Percentiles rank a stretch among this genome's conserved stretches.
phyloP scores from a whole-genome alignment of 2,888 invertebrate genomes.

The Himalopsyche anomala region DNA sequence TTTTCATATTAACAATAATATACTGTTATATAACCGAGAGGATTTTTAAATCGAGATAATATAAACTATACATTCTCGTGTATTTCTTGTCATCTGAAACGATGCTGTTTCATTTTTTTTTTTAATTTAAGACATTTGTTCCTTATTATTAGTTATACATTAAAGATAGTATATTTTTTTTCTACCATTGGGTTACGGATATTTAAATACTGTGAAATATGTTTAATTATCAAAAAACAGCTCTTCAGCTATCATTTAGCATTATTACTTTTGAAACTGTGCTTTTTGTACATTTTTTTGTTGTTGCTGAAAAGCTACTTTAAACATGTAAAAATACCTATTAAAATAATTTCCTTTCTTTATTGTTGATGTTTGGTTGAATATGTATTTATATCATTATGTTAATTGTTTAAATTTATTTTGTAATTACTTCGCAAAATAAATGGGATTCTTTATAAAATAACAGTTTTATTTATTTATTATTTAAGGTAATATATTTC shows the following conservation, averaged over 20 bases:
- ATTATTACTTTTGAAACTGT: neutral
- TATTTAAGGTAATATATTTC: too few relatives aligned
- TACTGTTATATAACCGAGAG: too few relatives aligned
- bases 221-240: neutral
- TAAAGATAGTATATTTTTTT: neutral
- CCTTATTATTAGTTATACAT: constrained; percentile 17
- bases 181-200: constrained; percentile 15
- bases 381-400: neutral
- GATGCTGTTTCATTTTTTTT: neutral
- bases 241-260: too few relatives aligned
- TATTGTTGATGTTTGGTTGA: neutral
- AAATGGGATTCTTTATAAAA: too few relatives aligned
- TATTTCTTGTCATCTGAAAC: neutral
- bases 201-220: neutral
- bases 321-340: too few relatives aligned
- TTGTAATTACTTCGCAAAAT: constrained; percentile 2
- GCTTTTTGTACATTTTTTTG: neutral
- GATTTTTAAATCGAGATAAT: too few relatives aligned
- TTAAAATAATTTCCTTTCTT: too few relatives aligned
- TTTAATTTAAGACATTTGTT: constrained; percentile 14
- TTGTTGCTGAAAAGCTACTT: too few relatives aligned
- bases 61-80: neutral
- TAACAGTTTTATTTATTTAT: too few relatives aligned
- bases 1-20: neutral
- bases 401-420: constrained; percentile 1